Evolutionary conservation across 2,113 vertebrate species (phyloP).

Genomic region (Meriones unguiculatus): DNA sequence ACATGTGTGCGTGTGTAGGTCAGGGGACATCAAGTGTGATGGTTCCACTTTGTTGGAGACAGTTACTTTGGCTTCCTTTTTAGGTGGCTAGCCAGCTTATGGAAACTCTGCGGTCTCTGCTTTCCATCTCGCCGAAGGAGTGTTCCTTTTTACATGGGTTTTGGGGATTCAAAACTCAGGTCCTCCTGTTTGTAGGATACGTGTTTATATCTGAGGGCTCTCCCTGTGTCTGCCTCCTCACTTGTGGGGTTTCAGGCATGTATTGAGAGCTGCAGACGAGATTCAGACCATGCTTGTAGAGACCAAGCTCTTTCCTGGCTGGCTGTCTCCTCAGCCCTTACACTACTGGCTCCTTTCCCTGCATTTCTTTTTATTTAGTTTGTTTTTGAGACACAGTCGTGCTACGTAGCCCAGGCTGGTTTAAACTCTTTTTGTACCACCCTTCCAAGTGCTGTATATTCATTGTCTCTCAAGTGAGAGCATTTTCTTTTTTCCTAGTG

Average conservation of each 20-base stretch:
- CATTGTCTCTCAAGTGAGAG: neutral
- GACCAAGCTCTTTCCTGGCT: neutral
- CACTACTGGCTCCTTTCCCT: neutral
- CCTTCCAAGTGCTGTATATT: neutral
- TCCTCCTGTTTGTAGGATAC: neutral
- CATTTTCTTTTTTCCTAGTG: neutral
- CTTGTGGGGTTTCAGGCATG: neutral
- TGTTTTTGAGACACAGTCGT: neutral
- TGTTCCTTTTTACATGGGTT: neutral
- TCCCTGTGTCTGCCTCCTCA: neutral
- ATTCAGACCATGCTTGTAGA: neutral
- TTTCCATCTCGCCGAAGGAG: neutral
- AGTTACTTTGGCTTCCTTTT: neutral
- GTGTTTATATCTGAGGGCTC: neutral
- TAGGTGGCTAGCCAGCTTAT: neutral
- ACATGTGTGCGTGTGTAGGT: neutral
- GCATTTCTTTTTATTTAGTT: neutral
- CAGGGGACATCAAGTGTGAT: neutral
- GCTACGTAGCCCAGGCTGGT: neutral
- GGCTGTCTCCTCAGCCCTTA: neutral
- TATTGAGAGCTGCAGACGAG: no score
- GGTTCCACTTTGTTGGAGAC: neutral
- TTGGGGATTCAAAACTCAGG: neutral
- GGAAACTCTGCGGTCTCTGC: neutral
- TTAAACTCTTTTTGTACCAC: neutral